A percentile compares a stretch with the other conserved stretches of the same genome.
Conservation (phyloP, 1,140 invertebrate genomes). For the Drosophila miranda region DNA sequence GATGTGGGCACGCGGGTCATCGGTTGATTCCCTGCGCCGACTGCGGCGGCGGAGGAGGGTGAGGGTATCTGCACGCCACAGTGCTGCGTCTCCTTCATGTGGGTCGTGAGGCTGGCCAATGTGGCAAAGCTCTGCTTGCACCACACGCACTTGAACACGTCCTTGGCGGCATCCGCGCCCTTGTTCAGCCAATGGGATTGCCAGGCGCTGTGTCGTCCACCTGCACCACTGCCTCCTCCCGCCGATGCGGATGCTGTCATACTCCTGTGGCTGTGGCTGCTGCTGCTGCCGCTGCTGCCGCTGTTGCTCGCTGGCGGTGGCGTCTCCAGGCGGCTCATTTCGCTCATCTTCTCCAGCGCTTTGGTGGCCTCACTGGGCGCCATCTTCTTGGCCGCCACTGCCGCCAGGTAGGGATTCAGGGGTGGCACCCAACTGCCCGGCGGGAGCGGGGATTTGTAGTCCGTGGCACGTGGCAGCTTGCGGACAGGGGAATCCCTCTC, state of each 20-base stretch:
- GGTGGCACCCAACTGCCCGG: slow-evolving; percentile 89
- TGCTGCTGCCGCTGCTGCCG: background rate
- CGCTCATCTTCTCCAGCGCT: slow-evolving; percentile 95
- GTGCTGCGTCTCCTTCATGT: slow-evolving; percentile 98
- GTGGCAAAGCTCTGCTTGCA: slow-evolving; percentile 96
- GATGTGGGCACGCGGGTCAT: slow-evolving; percentile 19
- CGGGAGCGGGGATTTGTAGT: slow-evolving; percentile 83
- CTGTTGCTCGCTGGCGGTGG: slow-evolving; percentile 25
- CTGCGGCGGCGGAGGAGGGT: slow-evolving; percentile 23
- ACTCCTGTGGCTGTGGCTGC: slow-evolving; percentile 30
- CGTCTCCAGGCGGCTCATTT: slow-evolving; percentile 88
- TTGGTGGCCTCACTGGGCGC: slow-evolving; percentile 90
- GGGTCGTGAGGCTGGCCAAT: slow-evolving; percentile 93
- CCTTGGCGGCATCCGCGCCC: slow-evolving; percentile 95
- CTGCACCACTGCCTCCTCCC: slow-evolving; percentile 81
- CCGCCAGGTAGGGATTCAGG: slow-evolving; percentile 91
- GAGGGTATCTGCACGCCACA: slow-evolving; percentile 91
- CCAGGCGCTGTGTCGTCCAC: slow-evolving; percentile 92
- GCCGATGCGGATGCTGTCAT: slow-evolving; percentile 56
- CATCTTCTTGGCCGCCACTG: slow-evolving; percentile 87
- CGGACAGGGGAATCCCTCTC: slow-evolving; percentile 84
- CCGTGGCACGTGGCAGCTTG: slow-evolving; percentile 86
- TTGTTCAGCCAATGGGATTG: slow-evolving; percentile 97
- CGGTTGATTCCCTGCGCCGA: background rate
- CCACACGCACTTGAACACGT: slow-evolving; percentile 97